Conservation (phyloP, 2,797 vertebrate genomes). For the Taenioides sp. region DNA sequence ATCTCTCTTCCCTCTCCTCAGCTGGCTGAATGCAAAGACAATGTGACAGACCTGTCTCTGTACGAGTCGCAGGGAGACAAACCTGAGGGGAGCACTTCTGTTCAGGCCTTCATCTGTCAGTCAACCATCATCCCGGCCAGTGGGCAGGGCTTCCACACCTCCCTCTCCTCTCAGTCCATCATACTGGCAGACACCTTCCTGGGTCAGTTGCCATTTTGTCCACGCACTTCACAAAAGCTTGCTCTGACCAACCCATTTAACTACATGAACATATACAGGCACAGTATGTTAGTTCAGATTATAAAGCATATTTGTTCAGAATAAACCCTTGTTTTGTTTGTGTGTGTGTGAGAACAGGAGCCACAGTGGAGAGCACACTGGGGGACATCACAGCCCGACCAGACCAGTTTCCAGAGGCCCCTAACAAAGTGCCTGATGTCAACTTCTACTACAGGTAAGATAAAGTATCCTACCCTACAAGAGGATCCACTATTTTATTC, state of each 20-base stretch:
- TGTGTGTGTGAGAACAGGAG: conserved; percentile 74
- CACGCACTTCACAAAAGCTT: not conserved
- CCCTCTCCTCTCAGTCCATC: conserved; percentile 93
- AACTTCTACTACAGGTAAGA: conserved; percentile 90
- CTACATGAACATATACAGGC: no score
- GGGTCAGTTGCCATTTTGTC: conserved; percentile 72
- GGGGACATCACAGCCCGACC: conserved; percentile 79
- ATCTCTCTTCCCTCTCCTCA: conserved; percentile 44
- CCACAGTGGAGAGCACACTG: conserved; percentile 80
- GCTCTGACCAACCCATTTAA: no score
- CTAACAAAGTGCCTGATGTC: conserved; percentile 84
- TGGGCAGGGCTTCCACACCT: conserved; percentile 90
- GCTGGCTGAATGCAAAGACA: conserved; percentile 88
- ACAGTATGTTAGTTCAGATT: not conserved
- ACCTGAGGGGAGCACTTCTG: conserved; percentile 81
- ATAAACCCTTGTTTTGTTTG: no score
- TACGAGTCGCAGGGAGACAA: conserved; percentile 83
- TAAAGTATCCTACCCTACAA: no score
- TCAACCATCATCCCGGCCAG: conserved; percentile 95
- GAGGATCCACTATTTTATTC: no score
- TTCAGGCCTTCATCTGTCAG: conserved; percentile 93
- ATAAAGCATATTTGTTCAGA: not conserved
- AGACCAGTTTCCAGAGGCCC: conserved; percentile 78
- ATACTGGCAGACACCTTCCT: conserved; percentile 92
- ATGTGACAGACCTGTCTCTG: conserved; percentile 89